Conservation (phyloP, 2,888 invertebrate species). For the Epistrophe eligans region DNA sequence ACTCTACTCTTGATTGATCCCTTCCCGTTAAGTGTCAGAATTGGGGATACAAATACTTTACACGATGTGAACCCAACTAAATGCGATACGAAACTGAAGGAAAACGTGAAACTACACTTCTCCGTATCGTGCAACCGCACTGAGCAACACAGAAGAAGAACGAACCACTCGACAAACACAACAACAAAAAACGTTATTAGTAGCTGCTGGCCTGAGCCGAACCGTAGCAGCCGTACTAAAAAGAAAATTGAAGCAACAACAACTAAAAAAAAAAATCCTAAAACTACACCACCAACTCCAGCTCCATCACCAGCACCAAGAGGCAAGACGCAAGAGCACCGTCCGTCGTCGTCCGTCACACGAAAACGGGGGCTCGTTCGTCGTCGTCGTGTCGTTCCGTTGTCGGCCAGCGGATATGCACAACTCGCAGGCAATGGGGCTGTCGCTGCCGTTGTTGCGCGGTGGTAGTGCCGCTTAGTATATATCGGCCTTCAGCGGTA, state of each 20-base stretch:
- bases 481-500: slow-evolving; percentile 60
- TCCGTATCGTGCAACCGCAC: slow-evolving; percentile 36
- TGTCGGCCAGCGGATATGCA: slow-evolving; percentile 55
- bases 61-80: slow-evolving; percentile 83
- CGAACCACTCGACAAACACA: slow-evolving; percentile 71
- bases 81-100: slow-evolving; percentile 83
- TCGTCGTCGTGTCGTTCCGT: slow-evolving; percentile 49
- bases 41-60: slow-evolving; percentile 54
- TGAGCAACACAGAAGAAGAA: slow-evolving; percentile 43
- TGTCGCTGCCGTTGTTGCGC: slow-evolving; percentile 46
- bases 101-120: slow-evolving; percentile 77
- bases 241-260: slow-evolving; percentile 33
- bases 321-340: slow-evolving; percentile 7
- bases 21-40: slow-evolving; percentile 51
- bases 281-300: slow-evolving; percentile 58
- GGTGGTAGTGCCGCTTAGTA: slow-evolving; percentile 44
- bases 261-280: slow-evolving; percentile 56
- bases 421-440: slow-evolving; percentile 77
- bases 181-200: slow-evolving; percentile 65
- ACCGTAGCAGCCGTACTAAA: slow-evolving; percentile 48
- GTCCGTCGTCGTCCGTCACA: slow-evolving; percentile 16
- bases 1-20: slow-evolving; percentile 62
- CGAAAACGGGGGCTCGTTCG: slow-evolving; percentile 72
- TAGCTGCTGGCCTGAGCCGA: slow-evolving; percentile 33
- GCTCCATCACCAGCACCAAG: slow-evolving; percentile 8